phyloP scores from a whole-genome alignment of 2,888 invertebrate genomes.

The Hydriomena furcata region DNA sequence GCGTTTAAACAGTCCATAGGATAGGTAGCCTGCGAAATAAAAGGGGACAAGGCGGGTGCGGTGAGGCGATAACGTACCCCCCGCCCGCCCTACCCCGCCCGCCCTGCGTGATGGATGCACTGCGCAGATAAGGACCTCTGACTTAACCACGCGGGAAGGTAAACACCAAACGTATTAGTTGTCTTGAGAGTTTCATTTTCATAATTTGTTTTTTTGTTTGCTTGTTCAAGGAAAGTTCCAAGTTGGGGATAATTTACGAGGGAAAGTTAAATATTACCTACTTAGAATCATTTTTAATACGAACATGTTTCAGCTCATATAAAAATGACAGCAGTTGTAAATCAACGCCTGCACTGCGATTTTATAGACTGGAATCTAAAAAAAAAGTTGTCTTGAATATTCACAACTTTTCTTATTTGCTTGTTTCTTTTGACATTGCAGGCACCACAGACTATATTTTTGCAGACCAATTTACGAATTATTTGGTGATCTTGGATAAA shows the following conservation, averaged over 20 bases:
- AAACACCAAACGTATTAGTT: constrained; percentile 35
- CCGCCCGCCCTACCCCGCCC: constrained; percentile 38
- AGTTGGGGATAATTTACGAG: not conserved
- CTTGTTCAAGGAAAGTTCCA: constrained; percentile 1
- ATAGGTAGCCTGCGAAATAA: constrained; percentile 53
- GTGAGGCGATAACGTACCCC: constrained; percentile 49
- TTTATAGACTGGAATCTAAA: too few species aligned
- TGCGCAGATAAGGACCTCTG: constrained; percentile 46
- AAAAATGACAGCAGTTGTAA: too few species aligned
- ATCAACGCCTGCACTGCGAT: too few species aligned
- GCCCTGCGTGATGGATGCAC: constrained; percentile 49
- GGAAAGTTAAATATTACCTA: too few species aligned
- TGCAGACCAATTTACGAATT: too few species aligned
- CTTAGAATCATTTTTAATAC: too few species aligned
- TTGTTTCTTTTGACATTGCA: too few species aligned
- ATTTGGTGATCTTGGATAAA: too few species aligned
- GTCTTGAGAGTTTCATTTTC: constrained; percentile 24
- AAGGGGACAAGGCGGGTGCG: constrained; percentile 55
- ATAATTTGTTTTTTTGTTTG: constrained; percentile 25
- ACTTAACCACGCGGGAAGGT: constrained; percentile 41
- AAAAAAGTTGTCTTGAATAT: too few species aligned
- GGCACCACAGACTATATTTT: too few species aligned
- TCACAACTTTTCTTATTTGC: too few species aligned
- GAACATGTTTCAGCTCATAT: too few species aligned
- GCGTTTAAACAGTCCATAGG: constrained; percentile 48